A percentile compares a stretch with the other conserved stretches of the same genome.
These are phyloP conservation scores for Catamblyrhynchus diadema DNA, from an alignment of 2,797 vertebrate species.

Conservation along the genomic window DNA sequence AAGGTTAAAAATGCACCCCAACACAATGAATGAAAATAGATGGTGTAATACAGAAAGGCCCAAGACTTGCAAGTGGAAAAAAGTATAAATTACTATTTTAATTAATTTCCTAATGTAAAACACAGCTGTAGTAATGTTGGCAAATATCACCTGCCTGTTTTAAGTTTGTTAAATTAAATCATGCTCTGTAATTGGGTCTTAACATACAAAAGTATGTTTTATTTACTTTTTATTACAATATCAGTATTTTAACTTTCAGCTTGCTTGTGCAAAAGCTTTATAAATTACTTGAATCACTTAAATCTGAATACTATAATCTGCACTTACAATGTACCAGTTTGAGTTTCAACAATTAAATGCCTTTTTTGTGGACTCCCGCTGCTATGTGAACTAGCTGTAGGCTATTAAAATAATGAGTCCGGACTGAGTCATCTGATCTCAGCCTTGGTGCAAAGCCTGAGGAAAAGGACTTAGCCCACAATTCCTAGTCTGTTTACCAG, in stretches of 20 bases:
- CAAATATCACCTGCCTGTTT: constrained; percentile 72
- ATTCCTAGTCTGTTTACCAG: constrained; percentile 80
- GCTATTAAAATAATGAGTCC: constrained; percentile 82
- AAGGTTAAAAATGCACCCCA: constrained; percentile 5
- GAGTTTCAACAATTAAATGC: constrained; percentile 79
- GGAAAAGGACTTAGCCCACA: constrained; percentile 76
- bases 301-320: constrained; percentile 71
- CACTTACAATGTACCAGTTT: constrained; percentile 72
- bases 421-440: constrained; percentile 78
- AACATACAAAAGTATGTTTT: constrained; percentile 73
- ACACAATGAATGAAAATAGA: constrained; percentile 64
- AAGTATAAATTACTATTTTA: constrained; percentile 74
- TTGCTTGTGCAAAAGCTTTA: constrained; percentile 71
- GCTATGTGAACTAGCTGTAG: constrained; percentile 78
- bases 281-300: constrained; percentile 76
- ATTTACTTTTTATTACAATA: constrained; percentile 79
- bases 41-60: constrained; percentile 63
- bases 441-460: constrained; percentile 73
- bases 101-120: constrained; percentile 82
- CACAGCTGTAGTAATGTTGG: constrained; percentile 76
- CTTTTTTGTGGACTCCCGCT: constrained; percentile 77
- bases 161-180: constrained; percentile 77
- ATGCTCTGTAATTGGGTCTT: constrained; percentile 75
- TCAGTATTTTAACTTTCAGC: constrained; percentile 74
- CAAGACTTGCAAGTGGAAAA: constrained; percentile 69